Evolutionary conservation across 2,797 vertebrate species (phyloP), one percentile per base, ranked within the genome.

Genomic region (Hippocampus kuda): DNA sequence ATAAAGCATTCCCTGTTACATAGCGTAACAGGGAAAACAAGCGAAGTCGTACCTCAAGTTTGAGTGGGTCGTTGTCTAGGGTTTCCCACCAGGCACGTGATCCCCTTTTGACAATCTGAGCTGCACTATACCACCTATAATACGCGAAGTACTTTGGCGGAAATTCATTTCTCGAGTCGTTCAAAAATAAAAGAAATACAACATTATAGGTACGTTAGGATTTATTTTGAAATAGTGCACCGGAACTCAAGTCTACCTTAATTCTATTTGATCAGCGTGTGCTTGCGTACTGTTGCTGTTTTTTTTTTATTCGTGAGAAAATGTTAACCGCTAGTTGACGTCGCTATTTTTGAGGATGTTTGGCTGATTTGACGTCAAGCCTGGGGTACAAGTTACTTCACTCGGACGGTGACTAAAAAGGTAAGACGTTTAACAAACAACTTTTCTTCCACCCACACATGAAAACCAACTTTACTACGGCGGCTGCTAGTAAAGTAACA

Each of bases 71-170:
- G 34, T 51, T 27, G 51, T n/a, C 48, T 5, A 6, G 27, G 22
- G 26, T 4, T 22, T 71, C 49, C 70, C 27, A 15, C 15, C 6
- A 70, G 79, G 86, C 88, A 89, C 84, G 81, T 90, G 87, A 87
- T 38, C 65, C 41, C 68, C 59, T 48, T 51, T 57, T 82, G 79
- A 81, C 86, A 80, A 77, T 77, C 82, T 75, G 66, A 46, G n/a
- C 30, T 7, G 24, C 7, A 34, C 38, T 18, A 64, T 1, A 13
- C 8, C 11, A 20, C 20, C 61, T n/a, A 44, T 1, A 44, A 44
- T 24, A 11, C 11, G 41, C 41, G 8, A 46, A 44, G 41, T 7
- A 15, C 38, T 8, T 2, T 10, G 1, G 15, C 24, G 30, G 30
- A 26, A 73, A 69, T 30, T 0, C 0, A 6, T 10, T 5, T 1